Evolutionary conservation across 2,113 vertebrate genomes (phyloP), one percentile per base, ranked within the genome.

Genomic region (Panthera tigris): DNA sequence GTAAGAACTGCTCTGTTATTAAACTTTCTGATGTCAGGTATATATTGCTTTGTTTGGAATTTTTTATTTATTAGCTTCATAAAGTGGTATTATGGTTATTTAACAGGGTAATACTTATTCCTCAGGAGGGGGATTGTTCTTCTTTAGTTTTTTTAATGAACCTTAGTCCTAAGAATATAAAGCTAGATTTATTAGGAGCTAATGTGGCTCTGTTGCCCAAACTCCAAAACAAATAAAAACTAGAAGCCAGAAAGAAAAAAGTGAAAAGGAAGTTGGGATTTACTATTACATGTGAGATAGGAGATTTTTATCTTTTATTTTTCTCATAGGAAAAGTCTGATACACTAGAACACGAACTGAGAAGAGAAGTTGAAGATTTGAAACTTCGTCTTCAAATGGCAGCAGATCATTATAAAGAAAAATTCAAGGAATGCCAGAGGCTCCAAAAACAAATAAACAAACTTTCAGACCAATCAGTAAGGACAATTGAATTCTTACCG

Each of bases 331-430:
- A 99, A 69, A 98, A 98, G 83, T 98, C 98, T 50, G 99, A 97
- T 61, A 99, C 99, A 96, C 98, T 98, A 45, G 99, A 99, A 93
- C 99, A 99, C 5, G 99, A 99, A 81, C 98, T 99, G 29, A 99
- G 99, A 98, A 99, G 99, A 97, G 99, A 99, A 97, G 99, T 99
- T 98, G 99, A 99, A 98, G 99, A 99, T 98, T 98, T 99, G 97
- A 99, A 99, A 98, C 99, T 99, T 95, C 99, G 99, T 74, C 99
- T 99, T 91, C 99, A 99, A 97, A 99, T 99, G 99, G 99, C 99
- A 95, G 99, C 99, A 89, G 99, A 99, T 96, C 99, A 99, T 98
- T 99, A 99, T 98, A 99, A 99, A 98, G 99, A 99, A 97, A 99
- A 99, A 98, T 99, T 99, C 98, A 99, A 99, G 98, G 99, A 99